phyloP scores from a whole-genome alignment of 1,140 invertebrate species.

The Drosophila ohnishii region DNA sequence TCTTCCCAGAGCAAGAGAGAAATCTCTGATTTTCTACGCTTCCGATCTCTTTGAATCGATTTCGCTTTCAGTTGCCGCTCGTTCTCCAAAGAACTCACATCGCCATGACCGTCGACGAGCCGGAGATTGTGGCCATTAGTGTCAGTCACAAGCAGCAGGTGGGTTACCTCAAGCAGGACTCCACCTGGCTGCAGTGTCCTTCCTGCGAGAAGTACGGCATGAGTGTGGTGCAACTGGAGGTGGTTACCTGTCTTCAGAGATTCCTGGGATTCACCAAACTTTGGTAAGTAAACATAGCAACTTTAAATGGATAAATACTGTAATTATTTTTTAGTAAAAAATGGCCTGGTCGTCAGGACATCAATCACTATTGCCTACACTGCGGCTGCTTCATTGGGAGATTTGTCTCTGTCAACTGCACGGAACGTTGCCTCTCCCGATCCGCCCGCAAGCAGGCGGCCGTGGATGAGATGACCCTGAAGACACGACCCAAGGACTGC shows the following conservation, averaged over 20 bases:
- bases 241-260: slow-evolving; percentile 64
- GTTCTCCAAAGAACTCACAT: slow-evolving; percentile 28
- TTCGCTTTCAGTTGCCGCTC: slow-evolving; percentile 36
- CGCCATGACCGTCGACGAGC: slow-evolving; percentile 69
- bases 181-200: slow-evolving; percentile 70
- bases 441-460: slow-evolving; percentile 65
- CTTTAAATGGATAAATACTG: too few relatives aligned
- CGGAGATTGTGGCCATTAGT: slow-evolving; percentile 59
- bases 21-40: slow-evolving; percentile 8
- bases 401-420: slow-evolving; percentile 58
- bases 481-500: slow-evolving; percentile 67
- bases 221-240: slow-evolving; percentile 65
- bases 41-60: slow-evolving; percentile 10
- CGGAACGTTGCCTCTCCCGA: slow-evolving; percentile 64
- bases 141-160: slow-evolving; percentile 48
- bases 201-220: slow-evolving; percentile 57
- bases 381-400: slow-evolving; percentile 78
- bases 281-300: slow-evolving; percentile 43
- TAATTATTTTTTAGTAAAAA: slow-evolving; percentile 51
- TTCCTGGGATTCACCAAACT: slow-evolving; percentile 60
- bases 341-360: slow-evolving; percentile 60
- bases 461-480: slow-evolving; percentile 65
- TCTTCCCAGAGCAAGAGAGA: not conserved
- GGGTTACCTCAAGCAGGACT: slow-evolving; percentile 54
- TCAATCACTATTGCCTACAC: slow-evolving; percentile 74